Conservation (phyloP, 2,113 vertebrate genomes). For the Ailurus styani region DNA sequence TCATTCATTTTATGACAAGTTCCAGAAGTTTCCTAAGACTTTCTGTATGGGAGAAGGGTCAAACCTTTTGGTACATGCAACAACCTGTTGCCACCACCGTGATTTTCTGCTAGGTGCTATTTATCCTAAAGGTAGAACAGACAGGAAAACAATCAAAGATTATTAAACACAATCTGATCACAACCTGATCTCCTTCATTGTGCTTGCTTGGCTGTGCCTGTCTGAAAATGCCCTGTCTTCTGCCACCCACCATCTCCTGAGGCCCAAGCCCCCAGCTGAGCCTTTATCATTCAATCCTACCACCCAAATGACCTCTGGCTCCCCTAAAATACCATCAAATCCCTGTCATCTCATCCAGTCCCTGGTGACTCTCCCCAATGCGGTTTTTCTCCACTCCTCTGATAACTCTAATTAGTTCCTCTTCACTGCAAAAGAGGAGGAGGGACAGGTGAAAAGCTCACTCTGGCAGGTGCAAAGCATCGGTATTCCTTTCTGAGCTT, state of each 20-base stretch:
- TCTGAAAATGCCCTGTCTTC: not conserved
- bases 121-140: not conserved
- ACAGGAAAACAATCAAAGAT: not conserved
- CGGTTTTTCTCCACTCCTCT: not conserved
- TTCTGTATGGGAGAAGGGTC: not conserved
- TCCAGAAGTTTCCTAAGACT: not conserved
- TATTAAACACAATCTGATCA: not conserved
- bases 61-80: not conserved
- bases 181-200: not conserved
- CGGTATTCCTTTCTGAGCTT: not conserved
- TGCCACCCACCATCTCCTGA: not conserved
- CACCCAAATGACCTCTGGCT: not conserved
- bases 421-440: not conserved
- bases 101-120: constrained; percentile 4
- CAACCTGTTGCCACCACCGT: not conserved
- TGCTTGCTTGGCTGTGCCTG: not conserved
- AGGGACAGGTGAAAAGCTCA: not conserved
- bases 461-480: not conserved
- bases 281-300: not conserved
- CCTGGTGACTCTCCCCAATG: not conserved
- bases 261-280: not conserved
- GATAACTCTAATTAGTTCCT: not conserved
- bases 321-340: not conserved
- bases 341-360: not conserved
- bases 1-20: not conserved